Evolutionary conservation across 2,797 vertebrate species (phyloP).

Genomic region (Anguilla marmorata): DNA sequence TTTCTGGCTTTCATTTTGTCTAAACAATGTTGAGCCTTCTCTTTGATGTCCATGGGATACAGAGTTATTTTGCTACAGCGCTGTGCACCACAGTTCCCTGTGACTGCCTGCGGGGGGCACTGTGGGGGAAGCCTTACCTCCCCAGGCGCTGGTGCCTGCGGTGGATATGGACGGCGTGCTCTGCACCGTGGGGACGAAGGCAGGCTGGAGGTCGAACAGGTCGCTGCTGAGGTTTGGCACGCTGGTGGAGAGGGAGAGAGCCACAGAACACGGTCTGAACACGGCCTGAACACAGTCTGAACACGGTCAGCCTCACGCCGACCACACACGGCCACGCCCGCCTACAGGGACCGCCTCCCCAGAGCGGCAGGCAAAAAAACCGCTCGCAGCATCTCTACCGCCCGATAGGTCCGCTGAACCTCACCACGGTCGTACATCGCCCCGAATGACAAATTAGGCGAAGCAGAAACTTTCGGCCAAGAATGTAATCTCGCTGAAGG

Average conservation of each 20-base stretch:
- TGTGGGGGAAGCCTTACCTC: slow-evolving; percentile 71
- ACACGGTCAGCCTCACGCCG: too few species aligned
- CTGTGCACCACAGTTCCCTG: not conserved
- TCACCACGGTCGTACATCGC: not conserved
- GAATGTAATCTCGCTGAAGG: not conserved
- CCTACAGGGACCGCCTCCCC: not conserved
- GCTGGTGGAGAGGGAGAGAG: slow-evolving; percentile 52
- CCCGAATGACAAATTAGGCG: not conserved
- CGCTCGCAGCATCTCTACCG: not conserved
- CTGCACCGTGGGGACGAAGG: slow-evolving; percentile 85
- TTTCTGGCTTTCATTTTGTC: too few species aligned
- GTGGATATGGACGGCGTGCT: slow-evolving; percentile 80
- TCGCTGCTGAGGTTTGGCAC: slow-evolving; percentile 85
- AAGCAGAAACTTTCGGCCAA: not conserved
- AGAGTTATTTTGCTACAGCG: too few species aligned
- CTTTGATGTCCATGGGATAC: too few species aligned
- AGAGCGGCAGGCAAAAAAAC: not conserved
- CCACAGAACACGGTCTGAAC: not conserved
- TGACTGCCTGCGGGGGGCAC: not conserved
- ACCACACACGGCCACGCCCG: not conserved
- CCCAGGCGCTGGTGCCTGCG: slow-evolving; percentile 79
- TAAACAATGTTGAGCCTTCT: too few species aligned
- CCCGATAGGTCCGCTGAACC: not conserved
- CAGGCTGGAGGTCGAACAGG: slow-evolving; percentile 89
- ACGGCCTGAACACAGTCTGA: too few species aligned